phyloP scores from a whole-genome alignment of 2,113 vertebrate species.

The Coregonus clupeaformis region DNA sequence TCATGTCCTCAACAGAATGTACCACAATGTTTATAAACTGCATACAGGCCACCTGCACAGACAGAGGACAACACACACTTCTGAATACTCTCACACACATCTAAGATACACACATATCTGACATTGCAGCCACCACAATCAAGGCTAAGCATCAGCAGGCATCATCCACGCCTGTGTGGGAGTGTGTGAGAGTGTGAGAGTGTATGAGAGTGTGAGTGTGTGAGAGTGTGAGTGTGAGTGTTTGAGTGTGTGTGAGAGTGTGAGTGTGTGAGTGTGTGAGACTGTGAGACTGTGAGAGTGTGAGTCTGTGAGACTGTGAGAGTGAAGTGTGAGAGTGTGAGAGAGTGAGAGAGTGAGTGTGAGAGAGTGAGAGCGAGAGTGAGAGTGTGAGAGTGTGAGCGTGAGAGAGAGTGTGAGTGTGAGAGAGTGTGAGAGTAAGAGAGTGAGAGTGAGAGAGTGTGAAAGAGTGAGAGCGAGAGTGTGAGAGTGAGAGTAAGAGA shows the following conservation, averaged over 20 bases:
- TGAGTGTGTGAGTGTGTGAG: not conserved
- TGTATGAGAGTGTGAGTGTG: not conserved
- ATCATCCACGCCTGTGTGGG: not conserved
- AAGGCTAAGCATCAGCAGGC: not conserved
- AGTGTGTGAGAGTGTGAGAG: not conserved
- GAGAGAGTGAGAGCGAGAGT: not conserved
- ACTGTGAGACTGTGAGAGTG: not conserved
- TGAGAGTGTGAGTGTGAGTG: not conserved
- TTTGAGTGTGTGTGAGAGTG: not conserved
- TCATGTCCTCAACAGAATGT: conserved; percentile 99
- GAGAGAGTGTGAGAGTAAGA: not conserved
- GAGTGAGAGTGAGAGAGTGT: not conserved
- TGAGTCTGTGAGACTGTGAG: not conserved
- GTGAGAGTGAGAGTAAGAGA: not conserved
- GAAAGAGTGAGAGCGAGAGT: no score
- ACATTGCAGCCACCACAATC: not conserved
- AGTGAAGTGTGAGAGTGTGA: not conserved
- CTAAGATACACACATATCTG: not conserved
- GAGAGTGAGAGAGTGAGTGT: not conserved
- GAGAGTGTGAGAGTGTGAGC: not conserved
- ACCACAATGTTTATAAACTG: conserved; percentile 99
- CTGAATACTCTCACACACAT: no score
- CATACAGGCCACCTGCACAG: conserved; percentile 94
- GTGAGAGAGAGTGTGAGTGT: no score
- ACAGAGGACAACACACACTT: not conserved